Evolutionary conservation across 92 coral and sea anemone genomes (phyloP), one percentile per base, ranked within the genome.

Genomic region (Paragorgia papillata): DNA sequence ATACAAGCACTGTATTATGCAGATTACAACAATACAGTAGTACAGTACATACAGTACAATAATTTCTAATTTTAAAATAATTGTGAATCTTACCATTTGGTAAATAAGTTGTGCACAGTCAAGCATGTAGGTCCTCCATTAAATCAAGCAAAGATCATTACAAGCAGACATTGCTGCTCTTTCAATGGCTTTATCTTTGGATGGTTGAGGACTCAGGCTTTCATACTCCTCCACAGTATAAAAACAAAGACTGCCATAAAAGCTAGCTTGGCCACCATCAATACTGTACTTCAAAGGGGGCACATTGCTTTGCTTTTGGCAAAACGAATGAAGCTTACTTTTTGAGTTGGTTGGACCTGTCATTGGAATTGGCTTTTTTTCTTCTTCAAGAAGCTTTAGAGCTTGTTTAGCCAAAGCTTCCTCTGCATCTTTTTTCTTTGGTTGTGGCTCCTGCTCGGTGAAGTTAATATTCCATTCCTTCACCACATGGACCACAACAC

Each of bases 101-200:
- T 37, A 37, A 4, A 10, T 10, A 37, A 37, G 43, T 37, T 37
- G 10, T 4, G 4, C 43, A 37, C 10, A 37, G 4, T 37, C 43
- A 37, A 37, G 43, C 43, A 4, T 37, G 10, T 37, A 37, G 4
- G 4, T 37, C 4, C 4, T 37, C 10, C 43, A 37, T 46, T 46
- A 24, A 8, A 10, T 53, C 62, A 50, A 70, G 53, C 35, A 62
- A 70, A 70, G 77, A 31, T 57, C 77, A 33, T 70, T 70, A 35
- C 77, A 70, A 15, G 77, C 77, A 18, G 77, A 70, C 62, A 24
- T 54, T 13, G 77, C 77, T 18, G 77, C 77, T 33, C 62, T 50
- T n/a, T 48, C 29, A 7, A 17, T 53, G n/a, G 77, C 77, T 31
- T 70, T 46, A 26, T 70, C 31, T 33, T 70, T 54, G 0, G 77